Percentiles rank a stretch among this genome's conserved stretches.
Evolutionary conservation across 2,797 vertebrate species (phyloP).

Genomic region (Phataginus tricuspis): DNA sequence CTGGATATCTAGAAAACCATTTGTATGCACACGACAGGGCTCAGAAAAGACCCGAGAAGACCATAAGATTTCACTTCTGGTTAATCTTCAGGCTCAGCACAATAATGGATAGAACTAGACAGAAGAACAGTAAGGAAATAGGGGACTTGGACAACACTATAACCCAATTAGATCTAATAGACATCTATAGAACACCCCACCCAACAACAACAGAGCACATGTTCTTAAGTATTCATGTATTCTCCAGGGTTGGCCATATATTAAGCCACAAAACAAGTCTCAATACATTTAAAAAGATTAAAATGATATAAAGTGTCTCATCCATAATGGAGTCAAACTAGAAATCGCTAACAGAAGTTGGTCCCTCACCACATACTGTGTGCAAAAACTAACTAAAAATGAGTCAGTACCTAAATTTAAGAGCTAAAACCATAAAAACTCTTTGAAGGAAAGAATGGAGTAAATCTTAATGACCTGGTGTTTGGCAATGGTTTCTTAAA

Average conservation of each 20-base stretch:
- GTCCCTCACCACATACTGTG: neutral
- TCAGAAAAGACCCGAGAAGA: neutral
- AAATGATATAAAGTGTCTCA: neutral
- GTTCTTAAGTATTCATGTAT: neutral
- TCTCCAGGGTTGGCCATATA: neutral
- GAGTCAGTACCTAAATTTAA: neutral
- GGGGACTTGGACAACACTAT: neutral
- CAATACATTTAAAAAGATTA: neutral
- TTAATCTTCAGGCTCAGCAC: neutral
- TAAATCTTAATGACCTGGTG: neutral
- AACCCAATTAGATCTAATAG: neutral
- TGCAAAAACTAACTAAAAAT: neutral
- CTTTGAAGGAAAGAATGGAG: neutral
- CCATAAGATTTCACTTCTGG: neutral
- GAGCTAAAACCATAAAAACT: constrained; percentile 13
- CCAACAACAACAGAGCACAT: neutral
- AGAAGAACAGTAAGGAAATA: constrained; percentile 11
- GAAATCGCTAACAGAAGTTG: neutral
- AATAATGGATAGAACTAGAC: neutral
- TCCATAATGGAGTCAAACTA: neutral
- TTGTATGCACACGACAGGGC: neutral
- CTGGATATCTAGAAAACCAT: neutral
- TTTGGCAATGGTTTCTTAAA: neutral
- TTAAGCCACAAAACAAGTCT: neutral
- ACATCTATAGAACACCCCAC: neutral